Evolutionary conservation across 2,888 invertebrate genomes (phyloP).

Genomic region (Oscheius sp.): DNA sequence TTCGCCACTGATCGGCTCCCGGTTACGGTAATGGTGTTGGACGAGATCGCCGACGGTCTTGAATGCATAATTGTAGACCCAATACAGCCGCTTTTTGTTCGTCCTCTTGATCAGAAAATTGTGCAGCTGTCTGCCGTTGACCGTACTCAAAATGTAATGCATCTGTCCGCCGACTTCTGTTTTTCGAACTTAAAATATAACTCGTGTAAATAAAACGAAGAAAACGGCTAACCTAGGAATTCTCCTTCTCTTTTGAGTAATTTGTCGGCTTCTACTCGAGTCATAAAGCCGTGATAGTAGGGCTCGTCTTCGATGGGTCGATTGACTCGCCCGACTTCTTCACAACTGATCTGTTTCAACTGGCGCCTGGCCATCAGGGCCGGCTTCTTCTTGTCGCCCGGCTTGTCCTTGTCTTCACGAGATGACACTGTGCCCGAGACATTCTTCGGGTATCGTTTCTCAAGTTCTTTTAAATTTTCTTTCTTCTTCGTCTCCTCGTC

Average conservation of each 20-base stretch:
- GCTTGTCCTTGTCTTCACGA: not conserved
- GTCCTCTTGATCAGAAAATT: constrained; percentile 53
- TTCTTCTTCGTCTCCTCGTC: not conserved
- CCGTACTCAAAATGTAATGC: constrained; percentile 46
- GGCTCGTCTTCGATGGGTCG: constrained; percentile 48
- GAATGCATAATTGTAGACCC: constrained; percentile 53
- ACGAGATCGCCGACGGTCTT: constrained; percentile 51
- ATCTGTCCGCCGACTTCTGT: constrained; percentile 40
- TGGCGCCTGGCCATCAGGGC: not conserved
- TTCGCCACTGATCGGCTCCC: constrained; percentile 36
- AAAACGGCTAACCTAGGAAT: constrained; percentile 40
- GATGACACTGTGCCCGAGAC: constrained; percentile 4
- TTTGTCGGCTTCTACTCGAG: constrained; percentile 42
- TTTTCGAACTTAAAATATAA: constrained; percentile 47
- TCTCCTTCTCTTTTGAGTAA: constrained; percentile 49
- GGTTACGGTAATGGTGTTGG: constrained; percentile 47
- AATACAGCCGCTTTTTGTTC: constrained; percentile 52
- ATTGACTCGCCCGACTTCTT: constrained; percentile 48
- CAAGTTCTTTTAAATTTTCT: not conserved
- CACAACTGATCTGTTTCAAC: constrained; percentile 34
- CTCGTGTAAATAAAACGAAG: not conserved
- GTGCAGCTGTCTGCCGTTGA: constrained; percentile 30
- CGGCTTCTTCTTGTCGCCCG: not conserved
- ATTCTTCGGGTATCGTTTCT: constrained; percentile 24
- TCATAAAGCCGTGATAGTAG: constrained; percentile 55